A percentile compares a stretch with the other conserved stretches of the same genome.
These are phyloP conservation scores for Solea senegalensis DNA, from an alignment of 2,113 vertebrate genomes.

Conservation along the genomic window DNA sequence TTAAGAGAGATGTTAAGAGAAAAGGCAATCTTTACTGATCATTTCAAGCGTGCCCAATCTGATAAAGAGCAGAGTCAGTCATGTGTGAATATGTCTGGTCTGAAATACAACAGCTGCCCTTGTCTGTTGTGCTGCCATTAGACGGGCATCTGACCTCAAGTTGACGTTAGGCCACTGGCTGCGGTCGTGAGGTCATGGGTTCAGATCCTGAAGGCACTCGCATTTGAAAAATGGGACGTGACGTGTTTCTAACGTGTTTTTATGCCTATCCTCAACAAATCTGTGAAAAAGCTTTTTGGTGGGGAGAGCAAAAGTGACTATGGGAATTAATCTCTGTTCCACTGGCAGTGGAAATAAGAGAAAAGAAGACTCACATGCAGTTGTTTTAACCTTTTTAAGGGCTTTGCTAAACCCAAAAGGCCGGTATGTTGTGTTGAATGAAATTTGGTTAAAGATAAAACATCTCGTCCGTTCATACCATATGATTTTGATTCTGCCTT, in stretches of 20 bases:
- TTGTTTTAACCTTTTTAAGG: background rate
- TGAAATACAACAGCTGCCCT: constrained; percentile 76
- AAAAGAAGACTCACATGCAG: background rate
- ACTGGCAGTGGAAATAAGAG: background rate
- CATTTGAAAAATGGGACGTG: constrained; percentile 25
- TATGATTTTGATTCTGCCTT: background rate
- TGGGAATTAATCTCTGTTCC: constrained; percentile 12
- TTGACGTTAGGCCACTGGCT: constrained; percentile 49
- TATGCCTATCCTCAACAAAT: background rate
- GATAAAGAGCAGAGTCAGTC: constrained; percentile 73
- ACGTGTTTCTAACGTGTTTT: constrained; percentile 22
- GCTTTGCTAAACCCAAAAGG: background rate
- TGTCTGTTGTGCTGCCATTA: constrained; percentile 66
- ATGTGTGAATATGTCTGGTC: constrained; percentile 69
- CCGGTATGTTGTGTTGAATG: background rate
- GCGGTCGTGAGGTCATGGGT: constrained; percentile 57
- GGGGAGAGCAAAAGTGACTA: background rate
- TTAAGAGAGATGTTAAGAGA: constrained; percentile 62
- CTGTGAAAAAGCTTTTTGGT: background rate
- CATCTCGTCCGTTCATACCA: background rate
- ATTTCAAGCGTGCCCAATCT: constrained; percentile 72
- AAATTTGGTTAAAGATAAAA: background rate
- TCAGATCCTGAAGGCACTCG: constrained; percentile 36
- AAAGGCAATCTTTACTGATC: constrained; percentile 73
- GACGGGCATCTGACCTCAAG: constrained; percentile 61